Evolutionary conservation across 2,888 invertebrate species (phyloP), one percentile per base, ranked within the genome.

Genomic region (Apocheima hispidaria): DNA sequence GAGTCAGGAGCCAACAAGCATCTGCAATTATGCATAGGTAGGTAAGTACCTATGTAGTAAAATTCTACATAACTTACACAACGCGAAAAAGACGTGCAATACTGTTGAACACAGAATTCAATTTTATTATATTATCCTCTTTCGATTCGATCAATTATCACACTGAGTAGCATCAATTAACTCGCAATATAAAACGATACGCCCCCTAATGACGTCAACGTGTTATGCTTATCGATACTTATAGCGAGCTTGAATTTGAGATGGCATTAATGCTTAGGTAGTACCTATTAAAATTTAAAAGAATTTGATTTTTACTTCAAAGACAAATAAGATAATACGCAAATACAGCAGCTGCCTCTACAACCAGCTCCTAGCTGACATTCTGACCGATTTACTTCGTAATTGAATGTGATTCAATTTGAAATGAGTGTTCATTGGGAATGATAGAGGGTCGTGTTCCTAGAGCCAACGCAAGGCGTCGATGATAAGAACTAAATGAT

Each of bases 321-420:
- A 14, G n/a, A 35, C 33, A 14, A 30, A 55, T 46, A 53, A 53
- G 54, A 51, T 63, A 70, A 68, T 68, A 70, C 68, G 70, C 65
- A 68, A 53, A 67, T 64, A 64, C 60, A 65, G 59, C 51, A 60
- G 56, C 41, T 61, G 65, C 68, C 65, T 66, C 64, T 65, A 70
- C 60, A 69, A 66, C 62, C 68, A 69, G 74, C 69, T 65, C 69
- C 67, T 69, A 66, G 75, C 73, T 78, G 78, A 78, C 78, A 80
- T 85, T 81, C 78, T 81, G 79, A 83, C 81, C 80, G 81, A 82
- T 81, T 80, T 80, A 78, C 77, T 77, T 73, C 69, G 81, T 84
- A 84, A 86, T 83, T 83, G 83, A 79, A 81, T 77, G 75, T 81
- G 82, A 85, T 83, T 84, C 82, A 82, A 84, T 85, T 79, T 76